Evolutionary conservation across 2,113 vertebrate species (phyloP).

Genomic region (Paracyprichromis sp.): DNA sequence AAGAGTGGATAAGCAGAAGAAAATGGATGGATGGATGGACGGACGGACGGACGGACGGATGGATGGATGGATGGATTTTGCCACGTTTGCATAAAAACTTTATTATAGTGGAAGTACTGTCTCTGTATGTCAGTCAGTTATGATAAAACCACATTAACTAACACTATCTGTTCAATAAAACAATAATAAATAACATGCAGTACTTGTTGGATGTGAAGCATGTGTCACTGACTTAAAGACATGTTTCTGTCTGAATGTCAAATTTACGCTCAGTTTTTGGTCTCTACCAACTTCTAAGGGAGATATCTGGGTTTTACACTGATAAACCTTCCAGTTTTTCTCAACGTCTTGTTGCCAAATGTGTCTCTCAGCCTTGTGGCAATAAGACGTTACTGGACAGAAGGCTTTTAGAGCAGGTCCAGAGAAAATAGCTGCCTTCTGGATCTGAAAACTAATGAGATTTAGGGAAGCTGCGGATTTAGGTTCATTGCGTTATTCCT

Average conservation of each 20-base stretch:
- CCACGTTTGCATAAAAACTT: not conserved
- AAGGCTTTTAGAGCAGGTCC: not conserved
- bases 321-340: not conserved
- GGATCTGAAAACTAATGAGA: not conserved
- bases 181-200: not conserved
- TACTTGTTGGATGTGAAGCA: not conserved
- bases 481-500: not conserved
- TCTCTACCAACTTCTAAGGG: not conserved
- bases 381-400: not conserved
- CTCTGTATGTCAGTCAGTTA: not conserved
- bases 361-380: not conserved
- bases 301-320: not conserved
- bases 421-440: not conserved
- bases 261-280: not conserved
- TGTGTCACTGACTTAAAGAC: not conserved
- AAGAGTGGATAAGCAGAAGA: not conserved
- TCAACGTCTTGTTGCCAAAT: not conserved
- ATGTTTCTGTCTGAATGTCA: not conserved
- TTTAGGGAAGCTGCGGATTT: not conserved
- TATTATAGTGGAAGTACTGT: not conserved
- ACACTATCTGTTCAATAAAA: not conserved
- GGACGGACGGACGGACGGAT: accelerated
- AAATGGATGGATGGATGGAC: accelerated
- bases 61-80: not conserved
- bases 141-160: not conserved